phyloP scores from a whole-genome alignment of 2,888 invertebrate species.

The Caenorhabditis imperialis region DNA sequence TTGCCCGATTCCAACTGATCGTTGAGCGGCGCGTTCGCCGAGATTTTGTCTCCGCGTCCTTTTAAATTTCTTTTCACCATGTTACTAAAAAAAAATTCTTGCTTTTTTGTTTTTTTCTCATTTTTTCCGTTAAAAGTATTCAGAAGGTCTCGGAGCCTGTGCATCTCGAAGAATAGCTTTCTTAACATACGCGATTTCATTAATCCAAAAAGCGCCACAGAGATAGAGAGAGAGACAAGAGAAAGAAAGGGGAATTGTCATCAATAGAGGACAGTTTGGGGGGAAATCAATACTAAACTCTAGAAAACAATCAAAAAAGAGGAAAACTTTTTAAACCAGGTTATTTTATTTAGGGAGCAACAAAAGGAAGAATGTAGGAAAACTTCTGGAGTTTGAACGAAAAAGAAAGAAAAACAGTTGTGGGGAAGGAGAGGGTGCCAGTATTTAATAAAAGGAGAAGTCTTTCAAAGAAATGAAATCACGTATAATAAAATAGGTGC shows the following conservation, averaged over 20 bases:
- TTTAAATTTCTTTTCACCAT: constrained; percentile 55
- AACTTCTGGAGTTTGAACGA: constrained; percentile 25
- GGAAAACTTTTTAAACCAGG: no score
- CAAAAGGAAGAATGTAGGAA: neutral
- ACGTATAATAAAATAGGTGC: constrained; percentile 39
- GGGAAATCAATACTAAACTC: constrained; percentile 16
- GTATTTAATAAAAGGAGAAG: constrained; percentile 19
- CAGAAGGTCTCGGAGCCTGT: constrained; percentile 24
- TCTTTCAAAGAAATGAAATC: constrained; percentile 41
- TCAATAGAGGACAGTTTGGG: constrained; percentile 23
- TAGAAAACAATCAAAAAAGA: no score
- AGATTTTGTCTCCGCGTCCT: constrained; percentile 67
- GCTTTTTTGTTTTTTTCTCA: no score
- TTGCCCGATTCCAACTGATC: constrained; percentile 69
- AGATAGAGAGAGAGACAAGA: constrained; percentile 11
- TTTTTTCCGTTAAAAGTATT: neutral
- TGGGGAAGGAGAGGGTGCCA: constrained; percentile 1
- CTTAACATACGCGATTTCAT: constrained; percentile 51
- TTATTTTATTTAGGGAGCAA: neutral
- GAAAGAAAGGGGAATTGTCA: neutral
- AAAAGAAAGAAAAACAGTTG: neutral
- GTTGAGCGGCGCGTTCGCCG: constrained; percentile 64
- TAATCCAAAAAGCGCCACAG: constrained; percentile 32
- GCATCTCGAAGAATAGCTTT: no score
- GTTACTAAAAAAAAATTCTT: constrained; percentile 19